Percentiles rank a stretch among this genome's conserved stretches.
Evolutionary conservation across 2,888 invertebrate species (phyloP).

Genomic region (Eulithis prunata): DNA sequence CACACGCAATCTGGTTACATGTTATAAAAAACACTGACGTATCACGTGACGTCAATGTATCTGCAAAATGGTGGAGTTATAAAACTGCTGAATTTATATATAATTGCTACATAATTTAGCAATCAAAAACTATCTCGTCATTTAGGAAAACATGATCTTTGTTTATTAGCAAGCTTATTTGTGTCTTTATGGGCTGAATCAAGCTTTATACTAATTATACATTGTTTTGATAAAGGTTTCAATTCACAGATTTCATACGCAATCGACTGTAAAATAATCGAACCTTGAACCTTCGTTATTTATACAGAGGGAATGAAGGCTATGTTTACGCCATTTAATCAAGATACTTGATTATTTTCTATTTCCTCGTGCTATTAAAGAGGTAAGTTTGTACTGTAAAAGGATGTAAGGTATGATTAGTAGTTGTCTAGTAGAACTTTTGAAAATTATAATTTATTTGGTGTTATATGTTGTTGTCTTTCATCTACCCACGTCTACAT

Average conservation of each 20-base stretch:
- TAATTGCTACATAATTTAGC: not conserved
- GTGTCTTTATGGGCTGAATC: not conserved
- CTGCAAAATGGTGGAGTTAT: conserved; percentile 7
- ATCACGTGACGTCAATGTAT: conserved; percentile 16
- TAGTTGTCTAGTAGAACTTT: no score
- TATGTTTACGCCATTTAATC: conserved; percentile 27
- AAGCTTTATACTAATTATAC: not conserved
- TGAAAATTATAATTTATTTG: no score
- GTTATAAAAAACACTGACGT: conserved; percentile 14
- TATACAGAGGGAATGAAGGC: conserved; percentile 15
- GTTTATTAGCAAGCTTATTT: not conserved
- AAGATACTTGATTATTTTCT: conserved; percentile 14
- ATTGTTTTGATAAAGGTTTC: not conserved
- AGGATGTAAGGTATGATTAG: no score
- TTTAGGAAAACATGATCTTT: not conserved
- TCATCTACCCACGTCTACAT: no score
- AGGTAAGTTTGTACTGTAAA: no score
- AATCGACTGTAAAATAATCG: conserved; percentile 6
- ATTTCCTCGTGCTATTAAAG: conserved; percentile 13
- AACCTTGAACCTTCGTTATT: conserved; percentile 32
- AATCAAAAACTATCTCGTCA: not conserved
- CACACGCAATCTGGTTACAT: conserved; percentile 8
- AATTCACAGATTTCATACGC: conserved; percentile 12
- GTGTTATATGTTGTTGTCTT: no score
- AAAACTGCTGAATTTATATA: conserved; percentile 5